Base-by-base conservation (phyloP, 2,797 vertebrate genomes). In the Neosilurus hyrtlii region DNA sequence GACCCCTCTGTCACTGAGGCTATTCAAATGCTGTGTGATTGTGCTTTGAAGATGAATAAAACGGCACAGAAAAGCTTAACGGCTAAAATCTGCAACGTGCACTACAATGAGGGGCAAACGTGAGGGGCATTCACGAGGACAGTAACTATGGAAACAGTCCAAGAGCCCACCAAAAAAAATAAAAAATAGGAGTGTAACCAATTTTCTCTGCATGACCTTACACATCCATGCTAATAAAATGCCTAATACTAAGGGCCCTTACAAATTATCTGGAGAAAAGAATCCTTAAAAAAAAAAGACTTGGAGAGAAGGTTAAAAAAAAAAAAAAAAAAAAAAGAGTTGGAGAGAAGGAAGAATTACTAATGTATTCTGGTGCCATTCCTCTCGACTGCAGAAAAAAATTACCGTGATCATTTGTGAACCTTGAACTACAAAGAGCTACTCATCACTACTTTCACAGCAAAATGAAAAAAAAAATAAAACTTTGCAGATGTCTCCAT, bases 1-100 rank as follows among this genome's bases (percentile, higher is more conserved):
- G 86, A 86, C 86, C 84, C 82, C 87, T 87, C 67, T 82, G 81
- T 84, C 71, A 80, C 82, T 88, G 88, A 57, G 14, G 71, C 89
- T 52, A 9, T 24, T 63, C 57, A 26, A 2, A 59, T 59, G 51
- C 83, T 72, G 56, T 73, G 57, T 30, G 77, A 72, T 81, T 85
- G 85, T 81, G 70, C 82, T 85, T 76, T 52, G 56, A 76, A 68
- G 56, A n/a, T n/a, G n/a, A 59, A 75, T 18, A 11, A 24, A 59
- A 76, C 61, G 8, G 20, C 8, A 18, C 62, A 78, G 26, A 30
- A 86, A 78, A 66, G n/a, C 54, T 67, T 37, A 63, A 61, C 12
- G 30, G 74, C 14, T 76, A 26, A 78, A 63, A 54, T 54, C 62
- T 52, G 76, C 24, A 52, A 86, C 6, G 57, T 71, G 12, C 73